These are phyloP conservation scores for Mastomys natalensis DNA, from an alignment of 2,113 vertebrate genomes.

Conservation along the genomic window DNA sequence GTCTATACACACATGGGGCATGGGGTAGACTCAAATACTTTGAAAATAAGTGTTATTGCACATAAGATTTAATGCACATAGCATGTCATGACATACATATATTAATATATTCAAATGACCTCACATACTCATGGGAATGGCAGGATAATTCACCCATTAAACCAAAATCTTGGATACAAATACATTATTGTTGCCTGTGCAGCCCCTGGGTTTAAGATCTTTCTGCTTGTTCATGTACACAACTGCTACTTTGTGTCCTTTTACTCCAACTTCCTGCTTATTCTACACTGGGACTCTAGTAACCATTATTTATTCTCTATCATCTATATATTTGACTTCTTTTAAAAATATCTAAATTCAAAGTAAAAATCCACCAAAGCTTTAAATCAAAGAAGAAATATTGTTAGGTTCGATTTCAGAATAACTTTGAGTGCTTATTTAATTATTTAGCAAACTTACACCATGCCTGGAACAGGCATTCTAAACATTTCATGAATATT, in stretches of 20 bases:
- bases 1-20: not conserved
- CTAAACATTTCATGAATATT: conserved; percentile 54
- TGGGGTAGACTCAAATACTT: not conserved
- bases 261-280: not conserved
- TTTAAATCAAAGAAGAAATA: conserved; percentile 56
- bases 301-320: not conserved
- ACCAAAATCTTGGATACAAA: not conserved
- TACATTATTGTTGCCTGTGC: not conserved
- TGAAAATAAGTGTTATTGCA: not conserved
- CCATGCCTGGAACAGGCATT: not conserved
- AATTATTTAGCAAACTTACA: conserved; percentile 59
- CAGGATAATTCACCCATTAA: not conserved
- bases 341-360: conserved; percentile 1
- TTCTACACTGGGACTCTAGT: not conserved
- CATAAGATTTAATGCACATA: not conserved
- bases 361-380: conserved; percentile 36
- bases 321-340: not conserved
- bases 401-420: conserved; percentile 38
- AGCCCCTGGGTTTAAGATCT: not conserved
- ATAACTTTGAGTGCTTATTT: conserved; percentile 45
- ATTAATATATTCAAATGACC: not conserved
- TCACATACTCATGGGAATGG: not conserved
- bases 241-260: not conserved
- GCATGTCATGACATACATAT: not conserved
- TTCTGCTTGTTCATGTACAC: not conserved